Percentiles rank a stretch among this genome's conserved stretches.
Conservation (phyloP, 2,797 vertebrate genomes). For the Pangasius sanitwongsei region DNA sequence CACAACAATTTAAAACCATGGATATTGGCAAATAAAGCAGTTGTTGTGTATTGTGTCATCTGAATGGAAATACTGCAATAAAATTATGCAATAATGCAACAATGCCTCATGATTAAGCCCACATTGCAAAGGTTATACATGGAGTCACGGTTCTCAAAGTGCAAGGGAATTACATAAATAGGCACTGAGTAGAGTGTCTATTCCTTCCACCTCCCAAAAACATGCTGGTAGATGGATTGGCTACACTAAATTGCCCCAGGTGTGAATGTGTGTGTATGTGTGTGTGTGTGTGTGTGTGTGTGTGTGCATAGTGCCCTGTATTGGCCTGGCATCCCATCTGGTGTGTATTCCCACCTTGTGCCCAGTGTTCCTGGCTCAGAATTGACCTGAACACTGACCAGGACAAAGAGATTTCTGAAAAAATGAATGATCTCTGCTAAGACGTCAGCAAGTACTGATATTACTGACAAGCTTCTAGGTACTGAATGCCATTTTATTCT, state of each 20-base stretch:
- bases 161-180: background rate
- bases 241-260: background rate
- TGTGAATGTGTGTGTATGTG: background rate
- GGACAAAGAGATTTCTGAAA: background rate
- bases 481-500: background rate
- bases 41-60: background rate
- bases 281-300: background rate
- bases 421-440: background rate
- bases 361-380: background rate
- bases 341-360: background rate
- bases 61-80: constrained; percentile 18
- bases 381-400: background rate
- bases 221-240: background rate
- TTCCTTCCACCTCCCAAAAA: background rate
- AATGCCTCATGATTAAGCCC: background rate
- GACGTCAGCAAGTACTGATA: background rate
- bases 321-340: background rate
- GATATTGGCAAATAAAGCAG: background rate
- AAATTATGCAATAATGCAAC: constrained; percentile 11
- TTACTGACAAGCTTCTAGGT: background rate
- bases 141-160: background rate
- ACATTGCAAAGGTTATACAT: background rate
- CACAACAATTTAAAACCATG: background rate
- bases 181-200: background rate
- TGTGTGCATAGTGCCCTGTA: background rate